Conservation (phyloP, 2,888 invertebrate genomes). For the Euproctis similis region DNA sequence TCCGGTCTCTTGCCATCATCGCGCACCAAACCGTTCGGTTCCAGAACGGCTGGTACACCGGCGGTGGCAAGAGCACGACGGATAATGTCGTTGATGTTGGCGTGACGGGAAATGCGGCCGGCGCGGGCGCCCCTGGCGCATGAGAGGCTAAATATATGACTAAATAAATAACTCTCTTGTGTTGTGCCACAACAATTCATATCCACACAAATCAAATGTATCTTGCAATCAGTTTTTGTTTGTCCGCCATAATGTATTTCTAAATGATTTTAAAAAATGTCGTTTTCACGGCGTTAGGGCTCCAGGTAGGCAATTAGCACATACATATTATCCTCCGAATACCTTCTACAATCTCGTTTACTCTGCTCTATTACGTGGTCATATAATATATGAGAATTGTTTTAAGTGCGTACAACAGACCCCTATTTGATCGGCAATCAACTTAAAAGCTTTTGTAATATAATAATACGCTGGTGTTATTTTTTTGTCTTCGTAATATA, state of each 20-base stretch:
- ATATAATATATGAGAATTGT: conserved; percentile 36
- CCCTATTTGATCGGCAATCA: conserved; percentile 37
- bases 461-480: conserved; percentile 20
- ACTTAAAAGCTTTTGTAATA: conserved; percentile 27
- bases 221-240: conserved; percentile 33
- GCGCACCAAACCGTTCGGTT: too few species aligned
- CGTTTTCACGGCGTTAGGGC: neutral
- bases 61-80: too few species aligned
- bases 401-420: conserved; percentile 40
- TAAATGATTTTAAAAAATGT: conserved; percentile 40
- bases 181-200: too few species aligned
- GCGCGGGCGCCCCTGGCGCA: too few species aligned
- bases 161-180: too few species aligned
- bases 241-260: conserved; percentile 55
- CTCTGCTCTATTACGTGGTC: conserved; percentile 4
- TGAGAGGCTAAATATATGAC: too few species aligned
- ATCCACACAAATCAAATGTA: too few species aligned
- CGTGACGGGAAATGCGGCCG: too few species aligned
- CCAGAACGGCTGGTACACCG: too few species aligned
- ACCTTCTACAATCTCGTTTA: too few species aligned
- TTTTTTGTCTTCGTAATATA: conserved; percentile 11
- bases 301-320: conserved; percentile 49
- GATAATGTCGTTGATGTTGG: too few species aligned
- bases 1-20: too few species aligned
- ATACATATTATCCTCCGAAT: conserved; percentile 9